Evolutionary conservation across 2,888 invertebrate genomes (phyloP), one percentile per base, ranked within the genome.

Genomic region (Trachelus iudaicus): DNA sequence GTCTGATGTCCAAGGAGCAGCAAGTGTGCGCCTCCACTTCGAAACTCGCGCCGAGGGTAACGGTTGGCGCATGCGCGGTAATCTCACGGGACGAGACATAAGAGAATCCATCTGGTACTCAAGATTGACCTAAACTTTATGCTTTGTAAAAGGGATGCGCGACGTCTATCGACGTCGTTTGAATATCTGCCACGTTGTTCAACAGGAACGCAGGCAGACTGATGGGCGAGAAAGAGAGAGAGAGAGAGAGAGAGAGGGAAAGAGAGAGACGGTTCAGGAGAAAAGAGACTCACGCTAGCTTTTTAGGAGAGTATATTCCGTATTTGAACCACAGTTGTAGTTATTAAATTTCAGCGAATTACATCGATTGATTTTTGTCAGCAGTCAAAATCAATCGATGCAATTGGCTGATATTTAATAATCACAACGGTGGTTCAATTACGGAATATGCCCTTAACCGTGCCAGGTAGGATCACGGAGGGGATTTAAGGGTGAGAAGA

Each of bases 161-260:
- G 23, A 56, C 56, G 56, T 23, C 56, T 56, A 56, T 23, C 56
- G 23, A 56, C 56, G 56, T 23, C 9, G 23, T 56, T 56, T 56
- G 9, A 23, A 56, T 56, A 9, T 56, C 9, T 23, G 56, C 23
- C 23, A 56, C 56, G 9, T 56, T 23, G 56, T 9, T 23, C 23
- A 23, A 56, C 56, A 56, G 56, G 56, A 56, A 9, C 56, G 56
- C 56, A 56, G 2, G 56, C 9, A 56, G 56, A 56, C 56, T 56
- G 2, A 56, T 9, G 56, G 13, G 13, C 37, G 4, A 12, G 37
- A 35, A 75, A 74, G 33, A 76, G 80, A 77, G 40, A 40, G 77
- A 75, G 81, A 76, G 81, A 82, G 83, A 80, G 79, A 82, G 75
- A 78, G 40, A 69, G 77, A 76, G 81, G 75, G 81, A 82, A 83